Evolutionary conservation across 2,888 invertebrate genomes (phyloP), one percentile per base, ranked within the genome.

Genomic region (Cybosia mesomella): DNA sequence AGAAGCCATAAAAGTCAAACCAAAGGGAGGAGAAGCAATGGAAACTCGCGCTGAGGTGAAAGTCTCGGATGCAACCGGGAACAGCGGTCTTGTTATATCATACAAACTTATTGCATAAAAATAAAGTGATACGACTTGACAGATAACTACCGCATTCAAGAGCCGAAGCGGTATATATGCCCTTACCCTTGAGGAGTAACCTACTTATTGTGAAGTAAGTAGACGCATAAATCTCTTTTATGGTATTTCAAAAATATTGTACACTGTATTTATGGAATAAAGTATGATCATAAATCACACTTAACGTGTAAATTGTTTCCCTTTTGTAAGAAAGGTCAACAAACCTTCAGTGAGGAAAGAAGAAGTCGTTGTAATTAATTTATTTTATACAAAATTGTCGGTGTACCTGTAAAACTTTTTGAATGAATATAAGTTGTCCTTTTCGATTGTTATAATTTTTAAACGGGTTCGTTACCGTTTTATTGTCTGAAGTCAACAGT

Each of bases 251-350:
- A 67, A 49, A 69, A 71, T 58, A 0, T 34, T 62, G 58, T 57
- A 55, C 28, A 28, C 58, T 1, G 43, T 66, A 67, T 32, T 32
- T 76, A 13, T 68, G 49, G 43, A 13, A 34, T 49, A 21, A 68
- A 55, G 54, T 62, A 59, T 36, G 64, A 62, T 43, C 39, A 73
- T 74, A 70, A 77, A 77, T 80, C 64, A 70, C 61, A 66, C 54
- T 69, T 71, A 58, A 24, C 32, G 28, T 60, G 22, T 65, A 62
- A 66, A 67, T 61, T 43, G 68, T 68, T 67, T 57, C 28, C 64
- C 70, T 72, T 72, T 72, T 77, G 68, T 80, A 65, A 61, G 7
- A 58, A 70, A 68, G 70, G 68, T 67, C 69, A 80, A 77, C 58
- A 72, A 68, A 69, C 80, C 57, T 60, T 24, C 11, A 43, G 36